phyloP scores from a whole-genome alignment of 2,797 vertebrate genomes.

The Melanogrammus aeglefinus region DNA sequence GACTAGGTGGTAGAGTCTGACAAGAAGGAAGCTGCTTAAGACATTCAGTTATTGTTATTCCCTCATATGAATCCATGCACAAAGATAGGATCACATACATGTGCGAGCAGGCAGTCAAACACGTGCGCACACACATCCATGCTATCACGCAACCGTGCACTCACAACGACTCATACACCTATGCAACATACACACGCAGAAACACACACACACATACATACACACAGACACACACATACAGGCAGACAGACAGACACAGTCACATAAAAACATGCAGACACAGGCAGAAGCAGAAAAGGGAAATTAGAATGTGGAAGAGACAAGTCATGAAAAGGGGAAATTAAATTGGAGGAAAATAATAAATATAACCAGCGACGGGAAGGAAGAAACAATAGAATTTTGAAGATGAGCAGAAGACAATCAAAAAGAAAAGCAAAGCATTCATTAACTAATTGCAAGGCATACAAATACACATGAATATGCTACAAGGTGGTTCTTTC shows the following conservation, averaged over 20 bases:
- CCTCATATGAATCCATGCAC: not conserved
- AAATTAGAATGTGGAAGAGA: not conserved
- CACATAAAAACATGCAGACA: not conserved
- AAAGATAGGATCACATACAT: not conserved
- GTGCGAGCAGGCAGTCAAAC: not conserved
- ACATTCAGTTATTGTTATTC: not conserved
- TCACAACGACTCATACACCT: too few relatives aligned
- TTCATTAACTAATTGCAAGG: not conserved
- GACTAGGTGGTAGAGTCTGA: not conserved
- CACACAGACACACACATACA: not conserved
- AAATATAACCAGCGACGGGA: not conserved
- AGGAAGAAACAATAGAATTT: not conserved
- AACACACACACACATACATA: not conserved
- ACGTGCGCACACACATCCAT: not conserved
- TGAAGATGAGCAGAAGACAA: not conserved
- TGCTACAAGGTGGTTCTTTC: not conserved
- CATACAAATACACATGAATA: not conserved
- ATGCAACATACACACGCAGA: not conserved
- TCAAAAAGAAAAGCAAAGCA: not conserved
- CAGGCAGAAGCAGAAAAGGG: not conserved
- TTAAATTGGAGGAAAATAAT: not conserved
- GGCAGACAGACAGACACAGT: not conserved
- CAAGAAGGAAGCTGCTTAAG: not conserved
- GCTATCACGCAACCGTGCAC: too few relatives aligned
- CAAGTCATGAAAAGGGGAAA: not conserved